Base-by-base conservation (phyloP, 2,888 invertebrate genomes). In the Cerceris ruficornis region DNA sequence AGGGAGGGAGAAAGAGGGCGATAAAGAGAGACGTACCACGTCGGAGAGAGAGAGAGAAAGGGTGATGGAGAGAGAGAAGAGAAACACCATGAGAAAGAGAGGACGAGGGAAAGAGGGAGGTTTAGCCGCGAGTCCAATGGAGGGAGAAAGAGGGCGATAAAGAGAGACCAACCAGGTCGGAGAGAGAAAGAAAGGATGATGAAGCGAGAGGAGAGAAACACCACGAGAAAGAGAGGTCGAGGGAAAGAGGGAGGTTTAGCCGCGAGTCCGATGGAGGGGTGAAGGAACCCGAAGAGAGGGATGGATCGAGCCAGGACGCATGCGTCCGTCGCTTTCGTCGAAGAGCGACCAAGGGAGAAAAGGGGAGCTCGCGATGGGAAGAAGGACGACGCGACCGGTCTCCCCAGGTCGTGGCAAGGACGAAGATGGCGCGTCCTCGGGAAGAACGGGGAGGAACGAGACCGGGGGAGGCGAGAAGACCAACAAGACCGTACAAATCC, bases 401-500 rank as follows among this genome's bases (percentile, higher is more conserved):
- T 79, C 79, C 77, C 67, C 4, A 4, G 28, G 71, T 72, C 75
- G 76, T 59, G 67, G 39, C 39, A 58, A 69, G 57, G 72, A 76
- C 71, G 59, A 83, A 61, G 76, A 80, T 66, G 65, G 72, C 61
- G 60, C 14, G 62, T 15, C 6, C 15, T 13, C 0, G 2, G 0
- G 13, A 0, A 1, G 8, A 8, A 43, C 13, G 9, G 8, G 54
- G 13, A 0, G 6, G 5, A 72, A 39, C 41, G 69, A 66, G 59
- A 70, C 54, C 62, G 60, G 15, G 9, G 42, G 43, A 69, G 71
- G 74, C 66, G 87, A 84, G 76, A 28, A 70, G 81, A 80, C 86
- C 86, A 89, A 90, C 90, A 87, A 86, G 90, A 82, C 77, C 81
- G 59, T 90, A 90, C 85, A 88, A 91, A 91, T 92, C 90, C 90